Base-by-base conservation (phyloP, 2,113 vertebrate genomes). In the Euleptes europaea region DNA sequence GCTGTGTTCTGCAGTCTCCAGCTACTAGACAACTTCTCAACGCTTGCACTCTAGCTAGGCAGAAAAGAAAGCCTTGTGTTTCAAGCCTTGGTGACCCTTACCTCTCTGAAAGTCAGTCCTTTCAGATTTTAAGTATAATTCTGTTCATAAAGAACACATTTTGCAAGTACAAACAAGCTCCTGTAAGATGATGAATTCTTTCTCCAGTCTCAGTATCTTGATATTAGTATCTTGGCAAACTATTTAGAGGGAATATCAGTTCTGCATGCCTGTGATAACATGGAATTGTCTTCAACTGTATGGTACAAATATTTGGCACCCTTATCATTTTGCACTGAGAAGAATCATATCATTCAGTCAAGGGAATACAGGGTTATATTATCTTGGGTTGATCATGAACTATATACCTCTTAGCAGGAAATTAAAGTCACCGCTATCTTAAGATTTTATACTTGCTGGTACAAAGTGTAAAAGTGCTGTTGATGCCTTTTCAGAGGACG, bases 361-460 rank as follows among this genome's bases (percentile, higher is more conserved):
- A 71, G 13, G 14, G 38, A 78, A 17, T 71, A 35, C 31, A 44
- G 26, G 40, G 67, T 63, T 71, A 71, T 72, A 72, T 1, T 73
- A 89, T 91, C 74, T 90, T 12, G 0, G 33, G 74, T 93, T 89
- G 80, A 91, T 91, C 84, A 83, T 49, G 74, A 93, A 66, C 84
- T 10, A 2, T 47, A 86, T 44, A 86, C 82, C 82, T 91, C 90
- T 90, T 76, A 90, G 88, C 60, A 94, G 94, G 92, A 95, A 95
- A 96, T 95, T 90, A 94, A 92, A 94, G 88, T 91, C 85, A 90
- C 80, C 75, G 86, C 75, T 88, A 84, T 85, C 93, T 90, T 82
- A 87, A 79, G 88, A 90, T 92, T 85, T 93, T 92, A 90, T 44
- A 75, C 60, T 78, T 72, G 79, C 57, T 84, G 21, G 23, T 83